Evolutionary conservation across 2,888 invertebrate species (phyloP), one percentile per base, ranked within the genome.

Genomic region (Caenorhabditis becei): DNA sequence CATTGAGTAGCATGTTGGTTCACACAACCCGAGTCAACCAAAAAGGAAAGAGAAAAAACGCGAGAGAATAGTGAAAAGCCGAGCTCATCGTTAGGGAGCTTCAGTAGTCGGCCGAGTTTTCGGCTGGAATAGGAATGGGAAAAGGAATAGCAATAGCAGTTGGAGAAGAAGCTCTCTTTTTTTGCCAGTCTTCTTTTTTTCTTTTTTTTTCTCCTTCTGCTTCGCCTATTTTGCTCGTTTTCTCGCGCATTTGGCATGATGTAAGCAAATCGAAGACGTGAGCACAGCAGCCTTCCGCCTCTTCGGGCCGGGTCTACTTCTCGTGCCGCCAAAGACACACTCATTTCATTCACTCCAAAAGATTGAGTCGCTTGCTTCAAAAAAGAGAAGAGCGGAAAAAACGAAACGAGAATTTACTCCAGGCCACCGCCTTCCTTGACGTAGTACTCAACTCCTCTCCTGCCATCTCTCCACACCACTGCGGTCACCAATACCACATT

Each of bases 261-360:
- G 77, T 66, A 66, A 78, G 77, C 69, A 78, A 78, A 78, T 78
- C 77, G 77, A 78, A 77, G 63, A 63, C 51, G 66, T 59, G 63
- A 16, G 72, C 44, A 54, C 58, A 37, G 11, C 61, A n/a, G 24
- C 24, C 59, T 59, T 41, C n/a, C 41, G 20, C 24, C 20, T 41
- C 49, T 49, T 11, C 51, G 26, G 32, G 37, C 65, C 26, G 26
- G 32, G 37, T 59, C 26, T 23, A 61, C 51, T 66, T 26, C 41
- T 20, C 47, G 53, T 37, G 61, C 49, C 63, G 56, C 66, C 66
- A 66, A 51, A 53, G 66, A 61, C 75, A 74, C 63, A 59, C 65
- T 74, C 59, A 72, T 74, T 74, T 63, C 44, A 63, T 56, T 72
- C 63, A 56, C 54, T 62, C 26, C 28, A 23, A 63, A 65, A 74